These are phyloP conservation scores for Sericinus montela DNA, from an alignment of 2,888 invertebrate species.

Conservation along the genomic window DNA sequence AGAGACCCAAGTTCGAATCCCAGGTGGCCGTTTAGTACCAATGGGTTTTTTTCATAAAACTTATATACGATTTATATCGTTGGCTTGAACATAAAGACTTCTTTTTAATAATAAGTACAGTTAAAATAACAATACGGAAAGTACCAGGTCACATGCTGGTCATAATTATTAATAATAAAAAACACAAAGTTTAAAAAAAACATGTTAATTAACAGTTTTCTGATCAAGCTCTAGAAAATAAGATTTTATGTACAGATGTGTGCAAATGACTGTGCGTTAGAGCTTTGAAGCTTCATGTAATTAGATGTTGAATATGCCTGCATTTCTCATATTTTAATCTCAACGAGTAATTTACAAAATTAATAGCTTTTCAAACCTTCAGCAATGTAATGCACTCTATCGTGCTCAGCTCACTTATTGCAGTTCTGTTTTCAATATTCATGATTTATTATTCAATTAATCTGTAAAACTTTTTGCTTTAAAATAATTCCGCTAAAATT, in stretches of 20 bases:
- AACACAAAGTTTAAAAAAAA: too few relatives aligned
- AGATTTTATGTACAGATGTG: constrained; percentile 37
- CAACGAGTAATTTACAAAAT: constrained; percentile 40
- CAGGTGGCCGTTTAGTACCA: too few relatives aligned
- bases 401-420: not conserved
- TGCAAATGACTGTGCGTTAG: constrained; percentile 31
- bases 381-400: constrained; percentile 13
- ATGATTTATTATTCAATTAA: not conserved
- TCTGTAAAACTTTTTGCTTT: not conserved
- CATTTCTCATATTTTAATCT: constrained; percentile 43
- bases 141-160: too few relatives aligned
- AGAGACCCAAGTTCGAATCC: too few relatives aligned
- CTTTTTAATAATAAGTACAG: too few relatives aligned
- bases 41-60: too few relatives aligned
- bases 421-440: not conserved
- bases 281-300: constrained; percentile 65
- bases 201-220: not conserved
- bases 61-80: too few relatives aligned
- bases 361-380: constrained; percentile 30
- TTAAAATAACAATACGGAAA: too few relatives aligned
- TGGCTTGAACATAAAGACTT: too few relatives aligned
- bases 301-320: constrained; percentile 61
- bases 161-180: too few relatives aligned
- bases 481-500: too few relatives aligned
- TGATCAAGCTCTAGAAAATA: constrained; percentile 36